Evolutionary conservation across 2,888 invertebrate species (phyloP).

Genomic region (Geophilus truncorum): DNA sequence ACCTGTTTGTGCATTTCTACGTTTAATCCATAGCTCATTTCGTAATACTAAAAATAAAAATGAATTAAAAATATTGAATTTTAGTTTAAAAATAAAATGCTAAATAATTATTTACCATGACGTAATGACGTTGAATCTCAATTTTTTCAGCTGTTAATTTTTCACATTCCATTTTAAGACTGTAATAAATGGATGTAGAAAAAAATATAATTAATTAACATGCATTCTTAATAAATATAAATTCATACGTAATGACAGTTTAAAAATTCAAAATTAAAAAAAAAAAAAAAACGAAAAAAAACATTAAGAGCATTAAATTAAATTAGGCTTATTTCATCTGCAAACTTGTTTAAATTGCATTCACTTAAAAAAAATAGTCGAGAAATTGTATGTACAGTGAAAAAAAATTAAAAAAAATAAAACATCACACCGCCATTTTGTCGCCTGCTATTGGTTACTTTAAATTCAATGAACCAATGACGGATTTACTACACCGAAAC

Average conservation of each 20-base stretch:
- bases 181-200: constrained; percentile 1
- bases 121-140: constrained; percentile 55
- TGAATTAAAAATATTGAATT: not conserved
- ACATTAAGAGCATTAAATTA: not conserved
- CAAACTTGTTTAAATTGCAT: not conserved
- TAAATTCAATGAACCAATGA: not conserved
- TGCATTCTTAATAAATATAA: not conserved
- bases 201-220: constrained; percentile 32
- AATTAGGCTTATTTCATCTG: not conserved
- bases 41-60: constrained; percentile 78
- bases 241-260: not conserved
- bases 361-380: not conserved
- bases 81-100: not conserved
- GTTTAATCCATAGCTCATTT: constrained; percentile 92
- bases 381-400: not conserved
- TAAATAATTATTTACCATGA: constrained; percentile 49
- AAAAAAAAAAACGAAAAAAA: not conserved
- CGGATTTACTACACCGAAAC: not conserved
- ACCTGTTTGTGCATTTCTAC: constrained; percentile 96
- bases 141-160: constrained; percentile 46
- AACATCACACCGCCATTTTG: not conserved
- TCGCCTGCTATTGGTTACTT: not conserved
- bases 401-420: not conserved
- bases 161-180: constrained; percentile 37
- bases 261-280: not conserved